Base-by-base conservation (phyloP, 2,797 vertebrate genomes). In the Sandelia bainsii region DNA sequence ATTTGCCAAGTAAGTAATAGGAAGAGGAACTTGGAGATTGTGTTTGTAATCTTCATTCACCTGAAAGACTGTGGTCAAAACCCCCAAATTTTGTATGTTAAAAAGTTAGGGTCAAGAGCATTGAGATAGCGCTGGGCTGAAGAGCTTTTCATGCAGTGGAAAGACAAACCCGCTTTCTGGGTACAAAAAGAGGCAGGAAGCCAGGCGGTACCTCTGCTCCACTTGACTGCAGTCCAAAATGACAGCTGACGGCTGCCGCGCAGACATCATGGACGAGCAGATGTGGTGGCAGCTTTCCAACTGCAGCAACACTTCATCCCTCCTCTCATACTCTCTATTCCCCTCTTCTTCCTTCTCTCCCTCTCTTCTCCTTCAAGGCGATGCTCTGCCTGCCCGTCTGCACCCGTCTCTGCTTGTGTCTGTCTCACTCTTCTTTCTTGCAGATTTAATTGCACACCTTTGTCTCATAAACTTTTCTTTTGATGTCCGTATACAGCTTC, bases 281-380 rank as follows among this genome's bases (percentile, higher is more conserved):
- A 94, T 94, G 93, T 94, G 89, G 85, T 85, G 91, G 94, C 94
- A 94, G 92, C 90, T 92, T 94, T 94, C 94, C 92, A 93, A 93
- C 84, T 83, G 80, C 82, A 83, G 86, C 90, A 84, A 85, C 85
- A 88, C 86, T 92, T 89, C 82, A 84, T 91, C 83, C 84, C 81
- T 83, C 72, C 75, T 79, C 81, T 84, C 74, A 68, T 59, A 52
- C 77, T 82, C 65, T 85, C 73, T 78, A 9, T 54, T 76, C 10
- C 20, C 34, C 59, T 71, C 75, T 65, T 69, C 61, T 66, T 32
- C n/a, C 68, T 39, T 56, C 53, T 29, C 25, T 66, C 59, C n/a
- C 52, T 78, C 62, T 32, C 34, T 54, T 40, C 42, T 45, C 29
- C 62, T 62, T 67, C 25, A 58, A 50, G 50, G 52, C 58, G 62